Evolutionary conservation across 2,113 vertebrate genomes (phyloP), one percentile per base, ranked within the genome.

Genomic region (Perca schrenkii): DNA sequence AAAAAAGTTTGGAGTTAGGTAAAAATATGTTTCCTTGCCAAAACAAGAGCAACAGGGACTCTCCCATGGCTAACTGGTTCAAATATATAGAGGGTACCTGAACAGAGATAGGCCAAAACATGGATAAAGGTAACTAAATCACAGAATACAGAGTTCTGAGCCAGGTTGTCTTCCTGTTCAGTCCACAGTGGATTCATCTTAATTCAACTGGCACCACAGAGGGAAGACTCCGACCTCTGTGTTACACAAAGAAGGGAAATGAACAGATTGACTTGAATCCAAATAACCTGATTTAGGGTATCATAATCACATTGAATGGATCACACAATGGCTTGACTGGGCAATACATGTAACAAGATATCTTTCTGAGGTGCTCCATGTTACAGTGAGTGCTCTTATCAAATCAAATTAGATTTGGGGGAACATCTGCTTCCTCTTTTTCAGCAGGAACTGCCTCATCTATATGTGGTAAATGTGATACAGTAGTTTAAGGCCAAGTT

Each of bases 281-380:
- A 85, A 91, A 89, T 95, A 95, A 95, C 90, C 86, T 77, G 90
- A 95, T 95, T 94, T 91, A 75, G 83, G 77, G 79, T 82, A 88
- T 94, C 91, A 89, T 83, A 84, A 90, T 90, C 70, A 72, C 86
- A 72, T 83, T 89, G 92, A 95, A 84, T 87, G 80, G 91, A 93
- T 95, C 92, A 93, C 83, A 89, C 72, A 86, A 89, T 88, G 90
- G 86, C 80, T 92, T 92, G 89, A 84, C 80, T 77, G 90, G 81
- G 87, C 83, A 86, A 71, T 79, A 81, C 88, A 74, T 84, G 92
- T 87, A 96, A 96, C 79, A 64, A 28, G 90, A 95, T 90, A 91
- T 84, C 86, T 94, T 87, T 75, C 88, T 68, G 86, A 92, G 87
- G 87, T 87, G 89, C 86, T 62, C 80, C 40, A 6, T 78, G 80